A percentile compares a stretch with the other conserved stretches of the same genome.
Evolutionary conservation across 2,113 vertebrate genomes (phyloP).

Genomic region (Centrocercus urophasianus): DNA sequence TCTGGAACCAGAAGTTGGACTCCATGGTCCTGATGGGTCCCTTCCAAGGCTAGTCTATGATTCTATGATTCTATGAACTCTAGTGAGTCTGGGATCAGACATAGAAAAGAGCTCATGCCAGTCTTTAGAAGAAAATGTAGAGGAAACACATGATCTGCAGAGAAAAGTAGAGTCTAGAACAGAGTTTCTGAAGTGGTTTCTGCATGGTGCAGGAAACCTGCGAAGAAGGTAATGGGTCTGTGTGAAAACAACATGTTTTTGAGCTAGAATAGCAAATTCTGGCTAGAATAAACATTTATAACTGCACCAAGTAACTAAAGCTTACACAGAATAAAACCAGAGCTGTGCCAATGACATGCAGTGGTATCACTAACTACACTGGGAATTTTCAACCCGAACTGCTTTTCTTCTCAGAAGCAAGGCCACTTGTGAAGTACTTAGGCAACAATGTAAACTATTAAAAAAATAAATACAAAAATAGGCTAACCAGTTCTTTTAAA

Average conservation of each 20-base stretch:
- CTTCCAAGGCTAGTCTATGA: too few species aligned
- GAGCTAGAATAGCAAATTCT: background rate
- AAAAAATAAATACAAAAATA: background rate
- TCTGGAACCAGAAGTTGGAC: too few species aligned
- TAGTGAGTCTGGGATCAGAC: background rate
- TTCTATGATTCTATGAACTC: too few species aligned
- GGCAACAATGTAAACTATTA: background rate
- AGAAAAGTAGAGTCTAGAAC: background rate
- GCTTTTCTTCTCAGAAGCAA: background rate
- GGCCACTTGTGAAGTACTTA: background rate
- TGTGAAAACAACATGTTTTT: background rate
- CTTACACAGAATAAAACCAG: background rate
- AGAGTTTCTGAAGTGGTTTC: background rate
- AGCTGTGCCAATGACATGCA: background rate
- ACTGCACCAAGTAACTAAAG: background rate
- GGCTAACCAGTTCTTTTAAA: background rate
- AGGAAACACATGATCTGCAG: rapidly evolving
- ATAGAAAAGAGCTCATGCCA: rapidly evolving
- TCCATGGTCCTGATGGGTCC: too few species aligned
- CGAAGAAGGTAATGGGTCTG: background rate
- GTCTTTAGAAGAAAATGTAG: background rate
- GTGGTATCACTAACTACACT: background rate
- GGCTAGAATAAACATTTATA: background rate
- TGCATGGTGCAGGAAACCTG: background rate
- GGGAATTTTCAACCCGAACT: background rate